A percentile compares a stretch with the other conserved stretches of the same genome.
These are phyloP conservation scores for Neosalanx taihuensis DNA, from an alignment of 2,797 vertebrate genomes.

Conservation along the genomic window DNA sequence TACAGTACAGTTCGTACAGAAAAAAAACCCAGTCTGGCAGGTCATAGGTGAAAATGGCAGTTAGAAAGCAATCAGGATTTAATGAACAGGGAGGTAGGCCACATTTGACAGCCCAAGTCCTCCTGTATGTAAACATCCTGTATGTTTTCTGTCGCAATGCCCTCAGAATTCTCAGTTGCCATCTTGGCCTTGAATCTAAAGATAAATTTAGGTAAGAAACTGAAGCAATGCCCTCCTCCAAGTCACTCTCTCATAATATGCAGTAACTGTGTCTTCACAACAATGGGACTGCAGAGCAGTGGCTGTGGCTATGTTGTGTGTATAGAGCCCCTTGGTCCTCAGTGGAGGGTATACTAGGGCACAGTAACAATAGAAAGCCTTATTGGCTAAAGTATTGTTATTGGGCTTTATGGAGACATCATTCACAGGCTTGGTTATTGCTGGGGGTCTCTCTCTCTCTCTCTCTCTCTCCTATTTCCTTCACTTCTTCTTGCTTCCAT, in stretches of 20 bases:
- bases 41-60: not conserved
- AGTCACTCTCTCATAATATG: constrained; percentile 15
- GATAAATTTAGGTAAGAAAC: constrained; percentile 19
- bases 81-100: not conserved
- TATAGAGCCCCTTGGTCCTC: constrained; percentile 32
- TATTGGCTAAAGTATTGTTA: constrained; percentile 21
- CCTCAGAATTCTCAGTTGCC: constrained; percentile 36
- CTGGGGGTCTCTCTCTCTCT: not conserved
- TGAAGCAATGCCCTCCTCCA: not conserved
- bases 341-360: not conserved
- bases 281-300: constrained; percentile 20
- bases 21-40: not conserved
- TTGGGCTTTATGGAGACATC: constrained; percentile 10
- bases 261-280: constrained; percentile 40
- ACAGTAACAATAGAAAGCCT: constrained; percentile 42
- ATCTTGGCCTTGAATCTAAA: constrained; percentile 5
- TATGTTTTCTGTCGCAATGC: constrained; percentile 19
- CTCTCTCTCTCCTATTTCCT: constrained; percentile 21
- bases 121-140: not conserved
- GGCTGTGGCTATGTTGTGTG: constrained; percentile 24
- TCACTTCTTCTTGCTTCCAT: constrained; percentile 35
- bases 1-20: constrained; percentile 16
- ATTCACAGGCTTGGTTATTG: not conserved
- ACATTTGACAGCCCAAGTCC: not conserved
- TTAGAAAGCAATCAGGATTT: not conserved